Percentiles rank a stretch among this genome's conserved stretches.
phyloP scores from a whole-genome alignment of 2,113 vertebrate species.

The Malurus melanocephalus region DNA sequence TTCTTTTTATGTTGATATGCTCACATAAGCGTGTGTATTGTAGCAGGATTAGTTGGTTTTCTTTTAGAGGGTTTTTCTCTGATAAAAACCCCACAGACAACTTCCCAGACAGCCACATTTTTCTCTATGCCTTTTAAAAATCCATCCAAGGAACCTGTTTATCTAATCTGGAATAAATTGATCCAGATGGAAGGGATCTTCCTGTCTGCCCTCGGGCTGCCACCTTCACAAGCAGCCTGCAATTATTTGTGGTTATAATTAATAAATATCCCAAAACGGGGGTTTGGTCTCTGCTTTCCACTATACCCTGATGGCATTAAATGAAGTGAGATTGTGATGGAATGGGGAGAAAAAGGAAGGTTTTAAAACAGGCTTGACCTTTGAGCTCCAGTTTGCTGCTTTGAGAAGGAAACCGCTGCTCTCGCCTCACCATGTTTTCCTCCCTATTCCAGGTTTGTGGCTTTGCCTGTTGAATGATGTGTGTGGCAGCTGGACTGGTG shows the following conservation, averaged over 20 bases:
- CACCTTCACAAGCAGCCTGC: accelerated
- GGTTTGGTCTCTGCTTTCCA: neutral
- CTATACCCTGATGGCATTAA: neutral
- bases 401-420: neutral
- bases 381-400: neutral
- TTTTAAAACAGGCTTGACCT: neutral
- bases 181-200: neutral
- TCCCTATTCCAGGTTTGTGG: neutral
- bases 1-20: neutral
- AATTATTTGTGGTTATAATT: neutral
- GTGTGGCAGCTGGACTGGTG: neutral
- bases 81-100: neutral
- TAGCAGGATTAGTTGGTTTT: neutral
- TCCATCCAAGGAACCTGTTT: neutral
- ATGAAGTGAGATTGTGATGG: neutral
- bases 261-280: neutral
- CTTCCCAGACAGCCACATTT: neutral
- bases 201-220: neutral
- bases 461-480: neutral
- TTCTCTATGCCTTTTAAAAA: neutral
- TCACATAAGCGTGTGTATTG: accelerated
- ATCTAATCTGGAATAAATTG: neutral
- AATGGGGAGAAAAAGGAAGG: neutral
- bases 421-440: neutral
- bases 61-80: neutral